Percentiles rank a stretch among this genome's conserved stretches.
Evolutionary conservation across 2,113 vertebrate genomes (phyloP).

Genomic region (Mirounga angustirostris): DNA sequence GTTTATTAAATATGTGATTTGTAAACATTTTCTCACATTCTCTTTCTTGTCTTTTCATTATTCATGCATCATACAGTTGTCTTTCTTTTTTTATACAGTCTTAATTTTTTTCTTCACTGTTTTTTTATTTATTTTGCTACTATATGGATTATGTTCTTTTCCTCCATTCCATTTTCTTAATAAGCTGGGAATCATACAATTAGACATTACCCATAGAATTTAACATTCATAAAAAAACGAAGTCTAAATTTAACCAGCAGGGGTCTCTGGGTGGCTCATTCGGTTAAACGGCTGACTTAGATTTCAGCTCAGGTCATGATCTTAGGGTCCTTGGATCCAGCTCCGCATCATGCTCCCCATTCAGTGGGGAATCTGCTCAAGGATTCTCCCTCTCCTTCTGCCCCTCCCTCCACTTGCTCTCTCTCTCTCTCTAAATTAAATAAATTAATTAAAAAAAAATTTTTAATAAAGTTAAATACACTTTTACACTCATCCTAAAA

Average conservation of each 20-base stretch:
- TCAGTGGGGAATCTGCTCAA: not conserved
- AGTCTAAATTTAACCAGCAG: not conserved
- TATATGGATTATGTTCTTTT: not conserved
- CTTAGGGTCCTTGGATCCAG: not conserved
- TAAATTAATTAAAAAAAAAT: not conserved
- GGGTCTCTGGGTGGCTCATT: not conserved
- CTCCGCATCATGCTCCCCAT: accelerated
- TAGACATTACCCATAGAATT: not conserved
- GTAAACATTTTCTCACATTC: not conserved
- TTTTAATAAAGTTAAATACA: not conserved
- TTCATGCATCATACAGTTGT: not conserved
- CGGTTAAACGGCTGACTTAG: not conserved
- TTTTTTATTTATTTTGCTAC: not conserved
- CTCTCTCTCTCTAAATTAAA: not conserved
- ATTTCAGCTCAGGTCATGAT: not conserved
- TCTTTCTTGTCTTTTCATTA: not conserved
- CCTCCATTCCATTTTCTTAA: not conserved
- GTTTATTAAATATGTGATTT: not conserved
- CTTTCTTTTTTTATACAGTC: not conserved
- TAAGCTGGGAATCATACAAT: not conserved
- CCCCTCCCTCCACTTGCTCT: not conserved
- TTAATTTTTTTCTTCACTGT: not conserved
- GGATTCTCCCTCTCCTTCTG: not conserved
- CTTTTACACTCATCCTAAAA: not conserved
- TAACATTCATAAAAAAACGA: not conserved